These are phyloP conservation scores for Sphecodes monilicornis DNA, from an alignment of 2,888 invertebrate genomes.

Conservation along the genomic window DNA sequence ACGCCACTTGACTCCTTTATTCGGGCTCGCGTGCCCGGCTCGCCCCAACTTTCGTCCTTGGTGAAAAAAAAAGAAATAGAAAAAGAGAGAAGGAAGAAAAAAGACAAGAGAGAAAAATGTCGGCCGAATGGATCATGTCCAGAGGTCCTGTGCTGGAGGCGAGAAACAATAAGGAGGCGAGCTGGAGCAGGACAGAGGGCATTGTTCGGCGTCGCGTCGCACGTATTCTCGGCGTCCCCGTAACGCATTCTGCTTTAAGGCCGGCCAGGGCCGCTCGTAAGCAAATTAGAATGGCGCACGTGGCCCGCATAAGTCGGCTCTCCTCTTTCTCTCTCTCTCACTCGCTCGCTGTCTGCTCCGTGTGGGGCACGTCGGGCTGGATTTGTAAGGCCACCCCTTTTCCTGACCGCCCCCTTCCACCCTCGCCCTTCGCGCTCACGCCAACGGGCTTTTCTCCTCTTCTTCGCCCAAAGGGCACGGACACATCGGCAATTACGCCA, in stretches of 20 bases:
- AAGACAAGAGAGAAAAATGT: constrained; percentile 30
- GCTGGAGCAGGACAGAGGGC: constrained; percentile 54
- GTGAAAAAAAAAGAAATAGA: background rate
- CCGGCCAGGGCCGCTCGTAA: constrained; percentile 75
- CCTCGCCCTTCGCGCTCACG: constrained; percentile 34
- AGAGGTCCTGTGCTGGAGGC: constrained; percentile 25
- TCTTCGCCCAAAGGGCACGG: constrained; percentile 70
- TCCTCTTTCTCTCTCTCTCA: background rate
- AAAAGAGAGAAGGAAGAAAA: background rate
- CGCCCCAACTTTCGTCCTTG: background rate
- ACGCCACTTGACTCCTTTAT: constrained; percentile 61
- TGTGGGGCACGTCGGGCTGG: constrained; percentile 69
- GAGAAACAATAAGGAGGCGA: constrained; percentile 66
- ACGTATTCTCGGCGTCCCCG: constrained; percentile 63
- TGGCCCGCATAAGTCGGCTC: constrained; percentile 80
- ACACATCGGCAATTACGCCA: constrained; percentile 80
- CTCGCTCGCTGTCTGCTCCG: constrained; percentile 68
- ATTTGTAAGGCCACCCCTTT: constrained; percentile 74
- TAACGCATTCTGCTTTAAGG: constrained; percentile 72
- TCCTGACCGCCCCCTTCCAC: constrained; percentile 19
- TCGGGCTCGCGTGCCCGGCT: constrained; percentile 32
- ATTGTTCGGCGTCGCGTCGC: constrained; percentile 70
- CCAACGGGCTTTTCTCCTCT: constrained; percentile 52
- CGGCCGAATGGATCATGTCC: constrained; percentile 54
- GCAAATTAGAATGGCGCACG: constrained; percentile 82